Evolutionary conservation across 2,113 vertebrate genomes (phyloP).

Genomic region (Falco punctatus): DNA sequence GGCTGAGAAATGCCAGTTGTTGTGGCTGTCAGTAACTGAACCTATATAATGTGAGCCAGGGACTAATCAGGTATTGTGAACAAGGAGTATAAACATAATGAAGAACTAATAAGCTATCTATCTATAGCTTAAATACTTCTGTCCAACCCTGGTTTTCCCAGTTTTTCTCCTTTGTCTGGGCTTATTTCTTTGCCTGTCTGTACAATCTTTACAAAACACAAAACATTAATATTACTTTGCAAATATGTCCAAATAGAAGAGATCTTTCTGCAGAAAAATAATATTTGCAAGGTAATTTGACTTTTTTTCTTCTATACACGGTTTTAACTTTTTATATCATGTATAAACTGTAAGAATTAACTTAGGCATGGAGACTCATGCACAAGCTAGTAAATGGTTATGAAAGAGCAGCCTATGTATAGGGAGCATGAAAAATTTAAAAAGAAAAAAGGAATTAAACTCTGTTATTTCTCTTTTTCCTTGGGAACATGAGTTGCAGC

Average conservation of each 20-base stretch:
- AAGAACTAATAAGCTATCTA: background rate
- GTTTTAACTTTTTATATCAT: background rate
- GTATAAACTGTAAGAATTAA: background rate
- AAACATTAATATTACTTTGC: background rate
- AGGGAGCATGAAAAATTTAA: constrained; percentile 33
- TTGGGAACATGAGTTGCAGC: constrained; percentile 32
- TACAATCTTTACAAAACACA: background rate
- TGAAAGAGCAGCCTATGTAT: constrained; percentile 10
- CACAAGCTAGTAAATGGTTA: background rate
- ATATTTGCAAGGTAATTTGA: background rate
- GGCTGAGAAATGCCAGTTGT: background rate
- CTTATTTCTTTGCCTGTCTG: background rate
- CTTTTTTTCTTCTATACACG: background rate
- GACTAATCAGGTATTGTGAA: background rate
- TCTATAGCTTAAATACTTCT: background rate
- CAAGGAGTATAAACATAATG: background rate
- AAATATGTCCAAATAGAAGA: background rate
- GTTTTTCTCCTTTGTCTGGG: background rate
- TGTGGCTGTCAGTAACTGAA: background rate
- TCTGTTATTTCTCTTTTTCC: constrained; percentile 49
- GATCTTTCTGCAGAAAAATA: background rate
- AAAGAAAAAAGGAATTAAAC: constrained; percentile 37
- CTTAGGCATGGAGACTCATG: background rate
- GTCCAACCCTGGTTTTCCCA: background rate
- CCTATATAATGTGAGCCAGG: background rate